These are phyloP conservation scores for Psettodes erumei DNA, from an alignment of 2,113 vertebrate genomes.

Conservation along the genomic window DNA sequence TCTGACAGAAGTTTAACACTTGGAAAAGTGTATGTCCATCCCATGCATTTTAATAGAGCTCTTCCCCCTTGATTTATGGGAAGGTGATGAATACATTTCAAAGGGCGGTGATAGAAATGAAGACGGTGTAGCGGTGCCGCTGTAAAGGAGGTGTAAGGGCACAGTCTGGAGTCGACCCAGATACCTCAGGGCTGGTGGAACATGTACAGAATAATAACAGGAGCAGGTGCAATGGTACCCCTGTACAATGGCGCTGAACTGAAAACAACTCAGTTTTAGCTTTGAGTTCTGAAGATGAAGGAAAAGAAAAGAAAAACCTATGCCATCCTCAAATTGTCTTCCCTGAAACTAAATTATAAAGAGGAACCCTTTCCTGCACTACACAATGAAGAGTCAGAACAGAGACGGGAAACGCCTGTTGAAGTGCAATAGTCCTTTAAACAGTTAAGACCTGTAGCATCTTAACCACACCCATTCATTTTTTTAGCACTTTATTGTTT, in stretches of 20 bases:
- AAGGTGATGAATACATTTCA: neutral
- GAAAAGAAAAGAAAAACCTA: constrained; percentile 19
- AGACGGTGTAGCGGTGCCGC: neutral
- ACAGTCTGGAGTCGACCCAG: constrained; percentile 12
- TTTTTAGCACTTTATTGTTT: constrained; percentile 63
- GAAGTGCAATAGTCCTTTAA: constrained; percentile 72
- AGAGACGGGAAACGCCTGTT: neutral
- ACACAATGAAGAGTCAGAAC: neutral
- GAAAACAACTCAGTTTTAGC: neutral
- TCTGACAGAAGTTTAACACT: neutral
- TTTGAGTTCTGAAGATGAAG: constrained; percentile 23
- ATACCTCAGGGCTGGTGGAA: constrained; percentile 13
- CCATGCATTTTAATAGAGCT: neutral
- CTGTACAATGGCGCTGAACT: neutral
- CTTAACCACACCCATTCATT: constrained; percentile 18
- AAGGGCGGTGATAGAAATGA: neutral
- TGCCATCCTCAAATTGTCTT: constrained; percentile 48
- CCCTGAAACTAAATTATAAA: constrained; percentile 4
- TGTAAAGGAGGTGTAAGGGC: neutral
- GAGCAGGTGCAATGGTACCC: constrained; percentile 14
- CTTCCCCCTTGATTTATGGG: neutral
- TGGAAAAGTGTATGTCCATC: neutral
- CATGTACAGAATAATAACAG: neutral
- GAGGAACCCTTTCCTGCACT: neutral
- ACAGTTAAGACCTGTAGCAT: constrained; percentile 64